Evolutionary conservation across 1,140 invertebrate genomes (phyloP).

Genomic region (Micrasema longulum): DNA sequence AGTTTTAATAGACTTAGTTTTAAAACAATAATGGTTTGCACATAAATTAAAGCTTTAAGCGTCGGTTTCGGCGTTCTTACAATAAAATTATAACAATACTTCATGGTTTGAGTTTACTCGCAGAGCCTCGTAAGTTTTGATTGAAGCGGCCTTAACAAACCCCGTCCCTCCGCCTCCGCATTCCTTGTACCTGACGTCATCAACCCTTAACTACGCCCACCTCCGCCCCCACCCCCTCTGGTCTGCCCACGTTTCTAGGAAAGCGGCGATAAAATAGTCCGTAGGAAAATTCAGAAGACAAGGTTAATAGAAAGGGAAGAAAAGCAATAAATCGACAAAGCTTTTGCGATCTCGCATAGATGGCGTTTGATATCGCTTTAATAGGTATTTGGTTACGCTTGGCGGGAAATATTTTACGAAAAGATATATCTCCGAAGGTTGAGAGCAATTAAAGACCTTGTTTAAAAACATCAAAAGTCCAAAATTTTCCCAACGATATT

Average conservation of each 20-base stretch:
- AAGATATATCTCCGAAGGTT: too few relatives aligned
- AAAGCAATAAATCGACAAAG: slow-evolving; percentile 1
- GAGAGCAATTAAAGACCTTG: too few relatives aligned
- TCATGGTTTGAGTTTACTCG: not conserved
- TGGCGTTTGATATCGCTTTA: too few relatives aligned
- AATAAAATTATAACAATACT: too few relatives aligned
- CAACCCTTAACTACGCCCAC: slow-evolving; percentile 5
- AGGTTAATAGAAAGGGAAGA: slow-evolving; percentile 32
- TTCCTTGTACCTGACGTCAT: slow-evolving; percentile 31
- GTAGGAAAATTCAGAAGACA: slow-evolving; percentile 21
- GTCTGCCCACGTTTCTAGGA: slow-evolving; percentile 11
- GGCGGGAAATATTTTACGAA: too few relatives aligned
- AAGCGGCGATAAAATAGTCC: slow-evolving; percentile 6
- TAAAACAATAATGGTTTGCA: too few relatives aligned
- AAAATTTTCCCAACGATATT: too few relatives aligned
- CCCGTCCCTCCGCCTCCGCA: slow-evolving; percentile 2
- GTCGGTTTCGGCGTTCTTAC: not conserved
- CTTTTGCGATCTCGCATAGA: not conserved
- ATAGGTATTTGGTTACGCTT: too few relatives aligned
- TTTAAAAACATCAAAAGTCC: too few relatives aligned
- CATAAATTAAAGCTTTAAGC: not conserved
- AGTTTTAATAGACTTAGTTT: too few relatives aligned
- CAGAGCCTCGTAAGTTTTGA: slow-evolving; percentile 44
- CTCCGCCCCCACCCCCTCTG: not conserved
- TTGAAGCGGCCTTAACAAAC: slow-evolving; percentile 48